Conservation (phyloP, 2,113 vertebrate species). For the Eclectus roratus region DNA sequence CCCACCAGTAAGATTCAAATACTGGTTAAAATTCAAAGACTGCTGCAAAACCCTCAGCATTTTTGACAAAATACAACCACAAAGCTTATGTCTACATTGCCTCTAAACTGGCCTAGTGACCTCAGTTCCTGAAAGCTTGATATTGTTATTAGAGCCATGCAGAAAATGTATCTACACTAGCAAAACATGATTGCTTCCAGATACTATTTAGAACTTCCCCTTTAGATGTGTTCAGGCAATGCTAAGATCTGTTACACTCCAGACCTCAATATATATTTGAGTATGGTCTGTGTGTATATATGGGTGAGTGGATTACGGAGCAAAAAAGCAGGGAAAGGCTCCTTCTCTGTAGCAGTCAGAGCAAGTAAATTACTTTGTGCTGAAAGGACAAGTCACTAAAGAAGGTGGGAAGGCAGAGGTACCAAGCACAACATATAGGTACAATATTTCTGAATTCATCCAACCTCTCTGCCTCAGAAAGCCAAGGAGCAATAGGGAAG, state of each 20-base stretch:
- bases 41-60: rapidly evolving
- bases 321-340: neutral
- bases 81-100: neutral
- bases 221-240: neutral
- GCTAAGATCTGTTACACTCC: neutral
- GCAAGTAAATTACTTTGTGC: neutral
- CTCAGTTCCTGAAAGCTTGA: neutral
- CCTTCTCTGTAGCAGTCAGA: neutral
- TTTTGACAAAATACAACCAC: neutral
- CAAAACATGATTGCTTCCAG: neutral
- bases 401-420: neutral
- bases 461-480: neutral
- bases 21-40: neutral
- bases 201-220: neutral
- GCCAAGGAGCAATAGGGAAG: neutral
- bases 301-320: neutral
- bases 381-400: neutral
- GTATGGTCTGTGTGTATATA: neutral
- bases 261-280: neutral
- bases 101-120: neutral
- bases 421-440: neutral
- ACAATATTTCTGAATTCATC: neutral
- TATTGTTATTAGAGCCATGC: neutral
- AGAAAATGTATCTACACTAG: neutral
- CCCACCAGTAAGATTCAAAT: neutral